A percentile compares a stretch with the other conserved stretches of the same genome.
Conservation (phyloP, 2,888 invertebrate genomes). For the Mycalesis mineus region DNA sequence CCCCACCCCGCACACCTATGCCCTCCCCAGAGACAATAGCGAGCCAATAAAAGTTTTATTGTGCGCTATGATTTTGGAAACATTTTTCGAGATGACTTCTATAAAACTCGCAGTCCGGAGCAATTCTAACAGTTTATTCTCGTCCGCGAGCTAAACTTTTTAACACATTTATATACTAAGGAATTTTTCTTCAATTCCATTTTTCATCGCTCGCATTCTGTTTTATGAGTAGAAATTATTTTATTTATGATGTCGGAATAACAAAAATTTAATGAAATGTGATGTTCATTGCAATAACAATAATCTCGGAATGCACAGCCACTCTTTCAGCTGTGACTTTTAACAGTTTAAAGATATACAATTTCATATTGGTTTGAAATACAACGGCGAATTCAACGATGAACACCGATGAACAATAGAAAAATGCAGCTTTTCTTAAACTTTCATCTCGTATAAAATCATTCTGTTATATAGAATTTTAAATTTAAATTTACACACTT, state of each 20-base stretch:
- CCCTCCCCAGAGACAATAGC: slow-evolving; percentile 56
- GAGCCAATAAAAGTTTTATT: slow-evolving; percentile 72
- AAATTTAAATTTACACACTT: too few relatives aligned
- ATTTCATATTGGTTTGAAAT: too few relatives aligned
- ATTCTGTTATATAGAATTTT: too few relatives aligned
- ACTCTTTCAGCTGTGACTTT: neutral
- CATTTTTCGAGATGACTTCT: slow-evolving; percentile 67
- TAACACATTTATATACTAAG: slow-evolving; percentile 21
- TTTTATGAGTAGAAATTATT: neutral
- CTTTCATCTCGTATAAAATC: too few relatives aligned
- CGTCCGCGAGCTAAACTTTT: slow-evolving; percentile 38
- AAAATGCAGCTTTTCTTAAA: too few relatives aligned
- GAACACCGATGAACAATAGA: too few relatives aligned
- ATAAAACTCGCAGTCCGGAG: slow-evolving; percentile 65
- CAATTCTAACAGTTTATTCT: slow-evolving; percentile 49
- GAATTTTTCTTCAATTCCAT: slow-evolving; percentile 20
- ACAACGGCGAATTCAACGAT: too few relatives aligned
- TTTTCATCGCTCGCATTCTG: slow-evolving; percentile 11
- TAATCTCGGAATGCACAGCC: neutral
- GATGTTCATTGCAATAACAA: neutral
- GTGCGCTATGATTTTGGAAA: slow-evolving; percentile 67
- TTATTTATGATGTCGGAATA: neutral
- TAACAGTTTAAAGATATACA: too few relatives aligned
- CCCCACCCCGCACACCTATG: slow-evolving; percentile 37
- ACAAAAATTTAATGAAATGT: neutral